These are phyloP conservation scores for Labeo calbasu DNA, from an alignment of 2,797 vertebrate species.

Conservation along the genomic window DNA sequence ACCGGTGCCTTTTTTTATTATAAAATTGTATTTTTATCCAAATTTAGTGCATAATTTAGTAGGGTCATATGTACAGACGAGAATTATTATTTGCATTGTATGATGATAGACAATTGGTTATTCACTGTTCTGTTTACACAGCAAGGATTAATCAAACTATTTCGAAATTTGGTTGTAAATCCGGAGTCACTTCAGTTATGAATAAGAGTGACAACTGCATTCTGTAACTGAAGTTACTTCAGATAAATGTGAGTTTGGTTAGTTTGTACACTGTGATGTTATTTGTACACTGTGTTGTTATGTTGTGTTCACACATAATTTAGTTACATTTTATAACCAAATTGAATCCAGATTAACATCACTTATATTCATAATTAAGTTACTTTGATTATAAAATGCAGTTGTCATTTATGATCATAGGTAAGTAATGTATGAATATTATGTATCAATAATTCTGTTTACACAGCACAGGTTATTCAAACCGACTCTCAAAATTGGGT, in stretches of 20 bases:
- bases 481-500: too few species aligned
- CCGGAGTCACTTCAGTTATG: not conserved
- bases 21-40: not conserved
- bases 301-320: not conserved
- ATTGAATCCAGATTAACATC: not conserved
- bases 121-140: not conserved
- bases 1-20: not conserved
- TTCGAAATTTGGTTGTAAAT: not conserved
- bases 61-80: not conserved
- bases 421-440: not conserved
- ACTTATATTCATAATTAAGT: too few species aligned
- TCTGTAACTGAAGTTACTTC: not conserved
- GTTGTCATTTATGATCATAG: not conserved
- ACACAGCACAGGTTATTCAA: too few species aligned
- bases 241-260: not conserved
- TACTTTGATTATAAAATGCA: not conserved
- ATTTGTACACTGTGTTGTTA: not conserved
- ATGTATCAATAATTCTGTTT: too few species aligned
- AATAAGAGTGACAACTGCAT: not conserved
- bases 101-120: not conserved
- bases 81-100: not conserved
- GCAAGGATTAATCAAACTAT: not conserved
- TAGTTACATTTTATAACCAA: not conserved
- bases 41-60: not conserved
- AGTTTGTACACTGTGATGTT: not conserved